Evolutionary conservation across 2,113 vertebrate genomes (phyloP), one percentile per base, ranked within the genome.

Genomic region (Crotophaga sulcirostris): DNA sequence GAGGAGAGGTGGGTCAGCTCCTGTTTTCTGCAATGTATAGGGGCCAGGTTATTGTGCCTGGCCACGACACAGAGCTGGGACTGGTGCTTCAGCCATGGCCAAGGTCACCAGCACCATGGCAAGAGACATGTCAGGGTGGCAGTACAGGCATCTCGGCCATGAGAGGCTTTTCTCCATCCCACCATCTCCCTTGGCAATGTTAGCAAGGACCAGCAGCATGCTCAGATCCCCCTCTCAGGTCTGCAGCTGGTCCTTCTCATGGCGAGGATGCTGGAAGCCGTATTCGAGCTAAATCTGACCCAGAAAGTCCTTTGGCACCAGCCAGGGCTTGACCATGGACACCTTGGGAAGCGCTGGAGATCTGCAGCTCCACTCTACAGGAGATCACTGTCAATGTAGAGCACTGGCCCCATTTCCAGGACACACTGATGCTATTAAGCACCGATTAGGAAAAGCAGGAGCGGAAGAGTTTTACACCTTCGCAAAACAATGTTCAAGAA

Each of bases 81-180:
- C 12, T 2, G 68, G 8, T 13, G 69, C 34, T 15, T 31, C 3
- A 1, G 54, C 16, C 0, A 0, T 1, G 44, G 16, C 7, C 0
- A 0, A 36, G 55, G 56, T 42, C 44, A 13, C 16, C 5, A 1
- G 34, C 13, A 24, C 0, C 4, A 0, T 0, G 9, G 23, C 84
- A 58, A 55, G 24, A 75, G 31, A 28, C 47, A 6, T 0, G 7
- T 24, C 56, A 28, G 44, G n/a, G 72, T 0, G 11, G 47, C 89
- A 26, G 33, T 0, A 3, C 10, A 1, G 84, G 24, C 1, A 0
- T 21, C 17, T 31, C 2, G 0, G 29, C 34, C 60, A 3, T 0
- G 1, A 40, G 36, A 21, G 68, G 24, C 19, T 38, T 52, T 13
- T 49, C 7, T 10, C 62, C 54, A 36, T 4, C 67, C 62, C 36